A percentile compares a stretch with the other conserved stretches of the same genome.
Evolutionary conservation across 2,797 vertebrate genomes (phyloP).

Genomic region (Phoebastria nigripes): DNA sequence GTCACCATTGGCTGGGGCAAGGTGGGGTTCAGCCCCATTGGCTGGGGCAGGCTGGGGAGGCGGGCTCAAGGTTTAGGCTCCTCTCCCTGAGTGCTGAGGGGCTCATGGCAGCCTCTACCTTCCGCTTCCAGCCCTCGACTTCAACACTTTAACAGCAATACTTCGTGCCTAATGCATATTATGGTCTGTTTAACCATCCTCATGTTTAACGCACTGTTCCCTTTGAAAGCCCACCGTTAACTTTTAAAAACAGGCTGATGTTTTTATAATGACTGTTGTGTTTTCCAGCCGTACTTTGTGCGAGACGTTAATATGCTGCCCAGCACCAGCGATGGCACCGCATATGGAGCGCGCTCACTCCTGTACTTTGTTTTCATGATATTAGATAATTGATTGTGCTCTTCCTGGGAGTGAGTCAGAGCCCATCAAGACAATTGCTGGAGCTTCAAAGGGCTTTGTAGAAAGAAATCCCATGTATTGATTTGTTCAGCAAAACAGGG

Average conservation of each 20-base stretch:
- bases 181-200: fast-evolving
- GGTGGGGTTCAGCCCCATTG: neutral
- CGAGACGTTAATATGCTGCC: fast-evolving
- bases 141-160: fast-evolving
- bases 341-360: fast-evolving
- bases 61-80: neutral
- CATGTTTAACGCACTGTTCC: fast-evolving
- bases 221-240: fast-evolving
- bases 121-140: neutral
- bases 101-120: neutral
- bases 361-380: neutral
- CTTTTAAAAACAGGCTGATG: neutral
- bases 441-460: neutral
- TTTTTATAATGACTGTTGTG: fast-evolving
- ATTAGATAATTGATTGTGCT: neutral
- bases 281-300: fast-evolving
- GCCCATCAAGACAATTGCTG: neutral
- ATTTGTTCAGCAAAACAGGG: neutral
- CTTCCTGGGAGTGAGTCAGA: neutral
- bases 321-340: neutral
- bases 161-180: fast-evolving
- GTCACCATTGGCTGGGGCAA: neutral
- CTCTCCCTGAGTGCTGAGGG: fast-evolving
- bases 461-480: neutral
- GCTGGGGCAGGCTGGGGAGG: neutral